Conservation (phyloP, 2,888 invertebrate species). For the Drosophila limbata region DNA sequence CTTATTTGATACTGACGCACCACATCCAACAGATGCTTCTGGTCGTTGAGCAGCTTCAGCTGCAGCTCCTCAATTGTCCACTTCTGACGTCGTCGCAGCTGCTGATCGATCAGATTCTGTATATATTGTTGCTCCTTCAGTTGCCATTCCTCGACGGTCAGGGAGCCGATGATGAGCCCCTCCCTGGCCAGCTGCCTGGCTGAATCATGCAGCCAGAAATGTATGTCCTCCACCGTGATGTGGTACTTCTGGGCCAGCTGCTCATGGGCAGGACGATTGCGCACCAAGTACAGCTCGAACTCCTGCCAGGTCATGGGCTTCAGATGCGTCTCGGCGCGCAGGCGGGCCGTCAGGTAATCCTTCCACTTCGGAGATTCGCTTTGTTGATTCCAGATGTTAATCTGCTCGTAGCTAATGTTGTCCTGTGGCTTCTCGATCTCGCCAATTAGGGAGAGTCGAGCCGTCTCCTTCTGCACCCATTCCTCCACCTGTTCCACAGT, state of each 20-base stretch:
- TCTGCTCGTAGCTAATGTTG: conserved; percentile 55
- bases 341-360: conserved; percentile 66
- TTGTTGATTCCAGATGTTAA: conserved; percentile 48
- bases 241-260: conserved; percentile 76
- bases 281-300: conserved; percentile 73
- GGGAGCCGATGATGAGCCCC: conserved; percentile 66
- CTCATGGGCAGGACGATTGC: conserved; percentile 70
- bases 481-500: conserved; percentile 82
- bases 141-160: conserved; percentile 75
- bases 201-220: conserved; percentile 72
- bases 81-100: conserved; percentile 65
- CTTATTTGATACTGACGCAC: conserved; percentile 74
- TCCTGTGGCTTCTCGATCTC: conserved; percentile 68
- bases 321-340: conserved; percentile 64
- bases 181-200: conserved; percentile 64
- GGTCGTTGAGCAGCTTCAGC: conserved; percentile 72
- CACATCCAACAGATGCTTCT: conserved; percentile 66
- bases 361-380: conserved; percentile 69
- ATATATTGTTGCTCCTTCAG: conserved; percentile 72
- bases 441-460: conserved; percentile 74
- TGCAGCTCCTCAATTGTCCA: conserved; percentile 83
- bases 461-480: conserved; percentile 82
- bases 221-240: conserved; percentile 78
- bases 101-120: conserved; percentile 75
- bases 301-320: conserved; percentile 77